Evolutionary conservation across 92 coral and sea anemone genomes (phyloP), one percentile per base, ranked within the genome.

Genomic region (Zoanthus gigantus): DNA sequence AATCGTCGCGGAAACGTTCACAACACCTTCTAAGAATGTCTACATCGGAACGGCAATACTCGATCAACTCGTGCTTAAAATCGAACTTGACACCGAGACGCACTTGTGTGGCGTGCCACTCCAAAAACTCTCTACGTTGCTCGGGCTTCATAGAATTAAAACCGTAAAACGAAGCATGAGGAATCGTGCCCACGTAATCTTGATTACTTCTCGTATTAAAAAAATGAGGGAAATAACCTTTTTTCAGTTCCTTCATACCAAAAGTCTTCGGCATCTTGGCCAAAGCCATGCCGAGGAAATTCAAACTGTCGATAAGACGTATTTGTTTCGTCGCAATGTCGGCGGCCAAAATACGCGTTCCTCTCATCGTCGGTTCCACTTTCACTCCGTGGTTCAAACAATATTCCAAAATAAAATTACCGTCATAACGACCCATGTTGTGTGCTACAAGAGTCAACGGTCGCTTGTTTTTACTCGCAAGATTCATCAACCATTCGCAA

Each of bases 111-210:
- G 3, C n/a, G 12, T 58, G 14, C 66, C 66, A 58, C 6, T 12
- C 14, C 12, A 58, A 5, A 58, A 58, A 58, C 6, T 58, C 6
- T 2, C 1, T 2, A 2, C 1, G 17, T 3, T 12, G 1, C 3
- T 58, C 23, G 1, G 17, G 5, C 2, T 14, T 14, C 66, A 58
- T 58, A 4, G 14, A 10, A 15, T 58, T 16, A 2, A 4, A 16
- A 2, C 66, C 66, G 65, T 87, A 87, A 1, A 23, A 47, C 4
- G 28, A 0, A 15, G 23, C 16, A 8, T 23, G 78, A 10, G 86
- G 90, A 52, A 87, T 86, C 3, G 86, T 79, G 29, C 90, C 90
- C 0, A 87, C 52, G 68, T 87, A 87, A n/a, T 78, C 31, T 58
- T 78, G 85, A 50, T 87, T 87, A 0, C 2, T 84, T 9, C 50